phyloP scores from a whole-genome alignment of 1,140 invertebrate species.

The Magallana angulata region DNA sequence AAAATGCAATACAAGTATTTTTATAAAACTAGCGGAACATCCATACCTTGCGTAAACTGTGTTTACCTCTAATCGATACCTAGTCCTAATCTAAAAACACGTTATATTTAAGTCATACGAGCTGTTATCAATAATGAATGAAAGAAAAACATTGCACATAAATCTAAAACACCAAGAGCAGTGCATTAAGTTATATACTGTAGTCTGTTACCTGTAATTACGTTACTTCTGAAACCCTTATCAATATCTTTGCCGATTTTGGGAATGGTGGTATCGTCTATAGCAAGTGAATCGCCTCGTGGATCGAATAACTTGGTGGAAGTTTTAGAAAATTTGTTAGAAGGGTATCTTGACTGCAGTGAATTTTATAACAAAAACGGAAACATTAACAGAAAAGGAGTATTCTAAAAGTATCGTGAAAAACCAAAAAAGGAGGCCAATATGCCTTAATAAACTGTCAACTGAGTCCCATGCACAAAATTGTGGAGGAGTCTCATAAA shows the following conservation, averaged over 20 bases:
- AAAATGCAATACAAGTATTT: too few species aligned
- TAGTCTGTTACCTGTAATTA: neutral
- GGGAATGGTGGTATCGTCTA: neutral
- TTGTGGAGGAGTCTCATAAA: too few species aligned
- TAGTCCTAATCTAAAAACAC: neutral
- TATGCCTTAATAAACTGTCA: too few species aligned
- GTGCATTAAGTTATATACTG: neutral
- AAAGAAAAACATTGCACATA: neutral
- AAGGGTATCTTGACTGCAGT: neutral
- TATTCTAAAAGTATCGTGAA: too few species aligned
- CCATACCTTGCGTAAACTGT: too few species aligned
- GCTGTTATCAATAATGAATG: neutral
- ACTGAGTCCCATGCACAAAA: too few species aligned
- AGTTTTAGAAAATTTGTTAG: neutral
- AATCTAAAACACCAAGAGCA: neutral
- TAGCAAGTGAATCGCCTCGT: neutral
- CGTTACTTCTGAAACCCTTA: neutral
- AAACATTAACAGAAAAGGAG: too few species aligned
- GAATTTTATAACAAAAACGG: too few species aligned
- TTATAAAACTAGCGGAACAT: too few species aligned
- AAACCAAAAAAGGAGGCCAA: too few species aligned
- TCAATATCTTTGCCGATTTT: neutral
- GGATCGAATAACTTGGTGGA: neutral
- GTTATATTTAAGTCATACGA: neutral
- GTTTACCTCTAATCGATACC: too few species aligned